These are phyloP conservation scores for Proteles cristata DNA, from an alignment of 2,113 vertebrate species.

Conservation along the genomic window DNA sequence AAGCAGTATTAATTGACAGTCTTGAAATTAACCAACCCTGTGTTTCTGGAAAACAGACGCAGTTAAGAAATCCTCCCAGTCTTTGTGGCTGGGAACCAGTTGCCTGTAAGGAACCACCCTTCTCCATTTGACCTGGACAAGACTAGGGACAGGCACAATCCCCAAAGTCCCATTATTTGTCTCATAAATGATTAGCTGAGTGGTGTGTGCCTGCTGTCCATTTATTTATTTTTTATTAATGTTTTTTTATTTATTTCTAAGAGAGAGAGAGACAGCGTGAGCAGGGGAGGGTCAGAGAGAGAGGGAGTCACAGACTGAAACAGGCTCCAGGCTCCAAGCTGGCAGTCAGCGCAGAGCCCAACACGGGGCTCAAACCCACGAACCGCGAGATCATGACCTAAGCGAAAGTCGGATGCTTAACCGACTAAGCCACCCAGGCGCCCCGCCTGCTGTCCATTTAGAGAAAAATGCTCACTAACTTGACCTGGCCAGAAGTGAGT, in stretches of 20 bases:
- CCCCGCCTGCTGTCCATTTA: background rate
- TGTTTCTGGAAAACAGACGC: background rate
- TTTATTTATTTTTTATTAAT: no score
- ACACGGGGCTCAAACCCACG: no score
- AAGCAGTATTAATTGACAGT: background rate
- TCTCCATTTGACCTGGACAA: background rate
- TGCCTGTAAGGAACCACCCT: background rate
- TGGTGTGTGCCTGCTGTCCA: background rate
- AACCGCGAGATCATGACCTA: no score
- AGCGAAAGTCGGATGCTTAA: no score
- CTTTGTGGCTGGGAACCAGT: background rate
- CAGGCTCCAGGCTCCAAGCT: no score
- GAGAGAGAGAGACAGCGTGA: no score
- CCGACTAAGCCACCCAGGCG: no score
- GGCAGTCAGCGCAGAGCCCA: no score
- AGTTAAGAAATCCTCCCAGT: background rate
- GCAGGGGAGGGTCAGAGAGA: no score
- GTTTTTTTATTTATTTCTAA: no score
- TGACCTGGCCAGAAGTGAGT: background rate
- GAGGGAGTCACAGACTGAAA: no score
- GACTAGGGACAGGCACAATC: background rate
- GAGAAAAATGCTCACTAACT: background rate
- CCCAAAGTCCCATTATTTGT: background rate
- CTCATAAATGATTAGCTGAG: background rate
- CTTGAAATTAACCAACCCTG: background rate